phyloP scores from a whole-genome alignment of 2,888 invertebrate species.

The Cryptocheilus praepositus region DNA sequence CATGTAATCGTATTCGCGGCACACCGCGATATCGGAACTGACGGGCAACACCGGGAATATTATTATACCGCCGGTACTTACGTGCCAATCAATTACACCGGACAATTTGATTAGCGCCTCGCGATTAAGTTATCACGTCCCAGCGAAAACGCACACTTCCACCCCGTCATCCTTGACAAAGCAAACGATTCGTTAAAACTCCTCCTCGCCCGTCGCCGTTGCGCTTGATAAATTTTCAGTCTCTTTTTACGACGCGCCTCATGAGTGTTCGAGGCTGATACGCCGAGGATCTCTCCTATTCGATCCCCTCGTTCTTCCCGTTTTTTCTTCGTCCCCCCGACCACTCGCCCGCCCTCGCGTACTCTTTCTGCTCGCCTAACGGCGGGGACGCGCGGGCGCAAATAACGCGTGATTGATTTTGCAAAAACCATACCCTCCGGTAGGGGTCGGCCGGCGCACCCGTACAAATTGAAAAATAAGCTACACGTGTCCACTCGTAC shows the following conservation, averaged over 20 bases:
- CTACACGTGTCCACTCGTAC: constrained; percentile 59
- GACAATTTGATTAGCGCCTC: too few relatives aligned
- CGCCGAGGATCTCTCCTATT: constrained; percentile 50
- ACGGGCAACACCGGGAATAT: too few relatives aligned
- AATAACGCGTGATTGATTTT: constrained; percentile 71
- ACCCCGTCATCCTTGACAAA: background rate
- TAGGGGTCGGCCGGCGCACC: constrained; percentile 38
- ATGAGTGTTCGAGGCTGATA: constrained; percentile 67
- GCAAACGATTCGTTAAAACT: constrained; percentile 7
- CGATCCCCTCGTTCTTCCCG: background rate
- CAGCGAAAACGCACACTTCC: too few relatives aligned
- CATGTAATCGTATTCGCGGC: constrained; percentile 1
- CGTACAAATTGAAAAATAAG: constrained; percentile 69
- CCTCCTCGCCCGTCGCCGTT: background rate
- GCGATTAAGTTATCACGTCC: too few relatives aligned
- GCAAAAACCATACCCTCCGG: constrained; percentile 57
- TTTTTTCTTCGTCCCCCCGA: constrained; percentile 19
- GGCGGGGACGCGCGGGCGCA: constrained; percentile 55
- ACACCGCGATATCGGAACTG: constrained; percentile 1
- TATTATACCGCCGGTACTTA: too few relatives aligned
- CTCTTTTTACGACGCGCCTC: constrained; percentile 49
- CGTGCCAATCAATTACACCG: too few relatives aligned
- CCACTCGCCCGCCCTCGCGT: constrained; percentile 20
- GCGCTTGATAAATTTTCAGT: constrained; percentile 53
- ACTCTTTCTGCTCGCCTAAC: constrained; percentile 45